phyloP scores from a whole-genome alignment of 2,888 invertebrate genomes.

The Tipula confusa region DNA sequence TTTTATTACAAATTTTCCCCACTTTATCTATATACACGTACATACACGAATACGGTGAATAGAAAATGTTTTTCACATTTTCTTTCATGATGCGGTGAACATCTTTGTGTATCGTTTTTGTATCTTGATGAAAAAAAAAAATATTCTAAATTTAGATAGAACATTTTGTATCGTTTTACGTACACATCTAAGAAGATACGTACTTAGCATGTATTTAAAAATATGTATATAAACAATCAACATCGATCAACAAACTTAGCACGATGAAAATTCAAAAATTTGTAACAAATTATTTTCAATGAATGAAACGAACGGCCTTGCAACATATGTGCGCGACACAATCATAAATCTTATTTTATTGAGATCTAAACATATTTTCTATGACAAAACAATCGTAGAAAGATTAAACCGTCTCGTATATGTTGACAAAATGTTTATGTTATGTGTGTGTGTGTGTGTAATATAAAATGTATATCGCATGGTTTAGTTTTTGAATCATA shows the following conservation, averaged over 20 bases:
- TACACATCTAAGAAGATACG: not conserved
- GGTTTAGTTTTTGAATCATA: not conserved
- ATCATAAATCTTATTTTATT: slow-evolving; percentile 8
- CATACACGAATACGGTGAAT: not conserved
- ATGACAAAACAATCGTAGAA: not conserved
- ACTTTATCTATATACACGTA: no score
- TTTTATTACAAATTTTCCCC: not conserved
- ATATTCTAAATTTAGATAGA: not conserved
- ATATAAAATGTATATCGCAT: not conserved
- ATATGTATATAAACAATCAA: not conserved
- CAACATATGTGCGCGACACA: not conserved
- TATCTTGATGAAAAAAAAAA: not conserved
- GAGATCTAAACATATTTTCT: not conserved
- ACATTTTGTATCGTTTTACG: not conserved
- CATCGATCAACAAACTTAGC: not conserved
- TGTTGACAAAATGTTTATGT: not conserved
- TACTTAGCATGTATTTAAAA: not conserved
- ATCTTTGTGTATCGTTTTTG: not conserved
- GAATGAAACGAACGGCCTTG: slow-evolving; percentile 12
- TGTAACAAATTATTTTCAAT: not conserved
- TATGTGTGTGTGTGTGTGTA: not conserved
- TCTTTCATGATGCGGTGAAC: not conserved
- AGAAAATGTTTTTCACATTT: not conserved
- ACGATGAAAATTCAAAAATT: not conserved
- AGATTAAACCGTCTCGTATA: not conserved